These are phyloP conservation scores for Rhynchonema sp. DNA, from an alignment of 2,888 invertebrate species.

Conservation along the genomic window DNA sequence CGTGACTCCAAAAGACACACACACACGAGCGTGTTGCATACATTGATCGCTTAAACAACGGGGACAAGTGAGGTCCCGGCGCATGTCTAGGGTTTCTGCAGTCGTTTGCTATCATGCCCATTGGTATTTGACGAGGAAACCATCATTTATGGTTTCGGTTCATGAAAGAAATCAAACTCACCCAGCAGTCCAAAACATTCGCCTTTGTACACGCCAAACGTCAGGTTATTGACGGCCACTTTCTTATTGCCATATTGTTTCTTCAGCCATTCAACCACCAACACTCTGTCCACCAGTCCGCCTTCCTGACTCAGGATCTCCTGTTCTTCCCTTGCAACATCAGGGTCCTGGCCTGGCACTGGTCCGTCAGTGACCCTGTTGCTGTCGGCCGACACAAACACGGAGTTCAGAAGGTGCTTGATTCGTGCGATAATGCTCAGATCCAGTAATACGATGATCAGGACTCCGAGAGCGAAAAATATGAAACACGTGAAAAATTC, in stretches of 20 bases:
- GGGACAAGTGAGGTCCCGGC: too few species aligned
- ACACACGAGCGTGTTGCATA: too few species aligned
- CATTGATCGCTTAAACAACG: too few species aligned
- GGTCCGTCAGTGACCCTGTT: background rate
- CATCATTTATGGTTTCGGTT: too few species aligned
- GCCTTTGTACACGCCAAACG: conserved; percentile 36
- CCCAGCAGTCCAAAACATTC: conserved; percentile 63
- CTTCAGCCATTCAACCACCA: background rate
- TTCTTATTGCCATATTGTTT: background rate
- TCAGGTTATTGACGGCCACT: conserved; percentile 37
- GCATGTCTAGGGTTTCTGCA: too few species aligned
- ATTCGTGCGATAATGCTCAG: too few species aligned
- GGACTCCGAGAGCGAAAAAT: background rate
- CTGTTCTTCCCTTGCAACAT: background rate
- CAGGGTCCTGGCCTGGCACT: background rate
- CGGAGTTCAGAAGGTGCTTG: too few species aligned
- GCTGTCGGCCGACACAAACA: background rate
- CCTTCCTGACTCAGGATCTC: background rate
- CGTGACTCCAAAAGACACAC: too few species aligned
- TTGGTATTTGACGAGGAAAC: too few species aligned
- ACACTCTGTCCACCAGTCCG: background rate
- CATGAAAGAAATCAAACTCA: too few species aligned
- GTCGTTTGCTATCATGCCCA: too few species aligned
- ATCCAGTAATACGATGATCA: background rate
- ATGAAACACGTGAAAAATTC: background rate